phyloP scores from a whole-genome alignment of 2,888 invertebrate genomes.

The Rotaria magnacalcarata region DNA sequence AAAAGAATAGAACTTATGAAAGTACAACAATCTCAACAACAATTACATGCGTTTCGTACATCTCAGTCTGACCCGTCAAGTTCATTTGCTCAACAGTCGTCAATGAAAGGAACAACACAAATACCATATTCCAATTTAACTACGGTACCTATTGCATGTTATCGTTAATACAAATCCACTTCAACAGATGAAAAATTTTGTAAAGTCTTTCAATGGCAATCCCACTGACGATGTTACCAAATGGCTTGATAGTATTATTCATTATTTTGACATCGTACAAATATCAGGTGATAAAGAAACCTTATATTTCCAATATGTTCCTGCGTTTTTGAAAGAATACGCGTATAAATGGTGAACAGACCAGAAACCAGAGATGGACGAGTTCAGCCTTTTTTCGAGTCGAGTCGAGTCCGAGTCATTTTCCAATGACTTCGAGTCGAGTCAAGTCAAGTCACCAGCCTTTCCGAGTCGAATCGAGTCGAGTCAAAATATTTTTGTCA shows the following conservation, averaged over 20 bases:
- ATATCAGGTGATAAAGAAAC: background rate
- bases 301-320: background rate
- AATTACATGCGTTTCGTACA: too few species aligned
- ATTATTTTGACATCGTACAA: background rate
- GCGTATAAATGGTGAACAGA: background rate
- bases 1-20: background rate
- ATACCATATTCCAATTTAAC: background rate
- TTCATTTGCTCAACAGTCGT: too few species aligned
- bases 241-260: background rate
- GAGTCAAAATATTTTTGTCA: too few species aligned
- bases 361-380: too few species aligned
- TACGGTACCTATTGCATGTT: background rate
- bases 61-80: too few species aligned
- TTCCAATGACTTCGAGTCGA: too few species aligned
- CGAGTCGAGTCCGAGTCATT: too few species aligned
- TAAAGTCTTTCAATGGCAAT: background rate
- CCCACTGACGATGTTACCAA: background rate
- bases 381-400: too few species aligned
- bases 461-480: too few species aligned
- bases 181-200: background rate
- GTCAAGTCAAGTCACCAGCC: too few species aligned
- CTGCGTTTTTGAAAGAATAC: background rate
- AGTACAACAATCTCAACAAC: background rate
- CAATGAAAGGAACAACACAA: too few species aligned
- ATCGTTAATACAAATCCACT: background rate